Percentiles rank a stretch among this genome's conserved stretches.
Conservation (phyloP, 2,113 vertebrate species). For the Sarotherodon lohbergeri region DNA sequence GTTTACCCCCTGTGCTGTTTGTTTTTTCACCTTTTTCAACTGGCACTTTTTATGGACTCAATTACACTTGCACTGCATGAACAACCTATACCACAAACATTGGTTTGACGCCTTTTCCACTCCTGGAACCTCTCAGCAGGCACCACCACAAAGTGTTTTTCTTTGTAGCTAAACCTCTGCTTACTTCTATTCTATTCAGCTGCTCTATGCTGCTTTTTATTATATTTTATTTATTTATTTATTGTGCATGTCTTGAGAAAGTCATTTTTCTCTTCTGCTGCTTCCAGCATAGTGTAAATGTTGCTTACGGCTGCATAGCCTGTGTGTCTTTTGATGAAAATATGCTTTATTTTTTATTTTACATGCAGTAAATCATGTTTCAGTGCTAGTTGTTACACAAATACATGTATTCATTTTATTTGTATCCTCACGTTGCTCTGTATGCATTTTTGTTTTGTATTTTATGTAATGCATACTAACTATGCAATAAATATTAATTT, state of each 20-base stretch:
- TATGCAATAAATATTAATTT: not conserved
- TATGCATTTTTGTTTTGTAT: accelerated
- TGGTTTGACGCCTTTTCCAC: not conserved
- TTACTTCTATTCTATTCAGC: not conserved
- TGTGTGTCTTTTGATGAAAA: not conserved
- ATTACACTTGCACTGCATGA: not conserved
- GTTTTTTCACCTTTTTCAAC: not conserved
- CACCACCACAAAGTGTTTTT: not conserved
- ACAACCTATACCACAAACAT: not conserved
- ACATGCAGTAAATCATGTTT: not conserved
- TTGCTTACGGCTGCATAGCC: not conserved
- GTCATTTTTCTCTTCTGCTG: not conserved
- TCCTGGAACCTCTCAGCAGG: not conserved
- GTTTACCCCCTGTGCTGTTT: not conserved
- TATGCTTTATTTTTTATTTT: not conserved
- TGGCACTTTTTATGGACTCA: not conserved
- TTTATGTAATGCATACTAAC: accelerated
- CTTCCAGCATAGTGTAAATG: not conserved
- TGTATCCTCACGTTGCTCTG: not conserved
- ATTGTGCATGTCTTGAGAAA: not conserved
- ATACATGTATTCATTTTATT: not conserved
- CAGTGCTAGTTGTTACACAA: not conserved
- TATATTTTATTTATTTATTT: not conserved
- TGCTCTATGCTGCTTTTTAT: not conserved
- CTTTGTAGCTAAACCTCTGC: not conserved